Evolutionary conservation across 1,140 invertebrate species (phyloP).

Genomic region (Zaprionus kolodkinae): DNA sequence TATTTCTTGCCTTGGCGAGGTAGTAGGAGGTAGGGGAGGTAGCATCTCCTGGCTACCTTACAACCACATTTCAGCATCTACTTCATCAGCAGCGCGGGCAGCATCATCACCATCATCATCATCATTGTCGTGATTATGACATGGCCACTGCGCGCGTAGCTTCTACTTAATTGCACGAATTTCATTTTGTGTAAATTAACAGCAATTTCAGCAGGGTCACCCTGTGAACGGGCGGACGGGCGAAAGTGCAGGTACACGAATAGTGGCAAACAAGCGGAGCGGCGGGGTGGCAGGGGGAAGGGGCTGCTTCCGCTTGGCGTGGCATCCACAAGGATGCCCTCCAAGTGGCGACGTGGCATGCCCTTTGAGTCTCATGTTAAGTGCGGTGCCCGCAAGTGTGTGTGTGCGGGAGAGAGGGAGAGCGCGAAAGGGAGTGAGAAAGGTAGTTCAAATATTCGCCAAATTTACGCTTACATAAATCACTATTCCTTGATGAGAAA

Average conservation of each 20-base stretch:
- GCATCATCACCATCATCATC: conserved; percentile 32
- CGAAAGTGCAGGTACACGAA: conserved; percentile 51
- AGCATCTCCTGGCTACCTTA: neutral
- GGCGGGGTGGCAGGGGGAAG: neutral
- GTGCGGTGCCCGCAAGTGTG: conserved; percentile 19
- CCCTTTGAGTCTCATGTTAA: conserved; percentile 24
- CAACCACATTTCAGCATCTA: conserved; percentile 17
- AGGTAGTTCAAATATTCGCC: neutral
- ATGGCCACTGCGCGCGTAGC: conserved; percentile 32
- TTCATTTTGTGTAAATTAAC: conserved; percentile 83
- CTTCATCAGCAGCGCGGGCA: conserved; percentile 7
- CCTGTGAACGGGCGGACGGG: neutral
- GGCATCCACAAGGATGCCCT: conserved; percentile 24
- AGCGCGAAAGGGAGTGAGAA: neutral
- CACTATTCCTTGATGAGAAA: neutral
- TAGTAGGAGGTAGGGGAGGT: neutral
- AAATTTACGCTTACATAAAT: conserved; percentile 14
- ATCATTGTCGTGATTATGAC: conserved; percentile 35
- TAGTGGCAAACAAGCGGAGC: conserved; percentile 20
- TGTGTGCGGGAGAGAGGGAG: neutral
- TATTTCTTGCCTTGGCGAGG: conserved; percentile 8
- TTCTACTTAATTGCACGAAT: conserved; percentile 78
- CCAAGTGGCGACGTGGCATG: conserved; percentile 19
- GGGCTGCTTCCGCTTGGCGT: conserved; percentile 5
- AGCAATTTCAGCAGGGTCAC: conserved; percentile 72